These are phyloP conservation scores for Buceros bicornis DNA, from an alignment of 2,797 vertebrate species.

Conservation along the genomic window DNA sequence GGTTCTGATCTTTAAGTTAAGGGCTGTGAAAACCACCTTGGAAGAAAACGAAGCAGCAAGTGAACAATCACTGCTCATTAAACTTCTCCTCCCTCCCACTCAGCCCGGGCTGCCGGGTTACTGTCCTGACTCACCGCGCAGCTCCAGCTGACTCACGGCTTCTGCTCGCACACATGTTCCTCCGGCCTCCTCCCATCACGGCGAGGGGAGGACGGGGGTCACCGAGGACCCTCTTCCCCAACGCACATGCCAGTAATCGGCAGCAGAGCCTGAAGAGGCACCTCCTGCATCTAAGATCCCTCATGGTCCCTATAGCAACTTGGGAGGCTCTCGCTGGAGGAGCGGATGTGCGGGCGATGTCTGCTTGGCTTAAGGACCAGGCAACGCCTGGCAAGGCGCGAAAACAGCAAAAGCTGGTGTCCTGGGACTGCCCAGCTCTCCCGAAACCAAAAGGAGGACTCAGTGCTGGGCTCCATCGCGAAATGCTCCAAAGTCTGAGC, in stretches of 20 bases:
- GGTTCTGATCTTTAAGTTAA: background rate
- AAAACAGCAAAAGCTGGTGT: fast-evolving
- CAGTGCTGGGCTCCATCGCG: background rate
- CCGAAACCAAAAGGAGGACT: background rate
- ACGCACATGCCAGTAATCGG: fast-evolving
- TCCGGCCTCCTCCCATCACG: fast-evolving
- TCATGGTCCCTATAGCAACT: background rate
- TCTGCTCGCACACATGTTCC: background rate
- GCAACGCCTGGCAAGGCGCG: background rate
- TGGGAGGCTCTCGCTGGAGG: fast-evolving
- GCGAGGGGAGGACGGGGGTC: background rate
- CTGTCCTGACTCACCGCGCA: slow-evolving; percentile 27
- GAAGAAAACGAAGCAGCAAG: slow-evolving; percentile 6
- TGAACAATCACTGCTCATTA: slow-evolving; percentile 43
- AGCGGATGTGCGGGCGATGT: background rate
- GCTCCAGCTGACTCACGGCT: slow-evolving; percentile 51
- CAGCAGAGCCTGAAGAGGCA: background rate
- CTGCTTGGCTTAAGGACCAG: background rate
- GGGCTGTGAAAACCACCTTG: background rate
- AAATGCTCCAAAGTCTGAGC: background rate
- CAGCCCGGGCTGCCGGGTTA: slow-evolving; percentile 32
- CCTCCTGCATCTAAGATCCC: background rate
- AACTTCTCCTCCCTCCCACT: slow-evolving; percentile 55
- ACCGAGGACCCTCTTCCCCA: background rate
- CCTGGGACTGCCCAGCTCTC: background rate